Base-by-base conservation (phyloP, 1,140 invertebrate species). In the Penaeus indicus region DNA sequence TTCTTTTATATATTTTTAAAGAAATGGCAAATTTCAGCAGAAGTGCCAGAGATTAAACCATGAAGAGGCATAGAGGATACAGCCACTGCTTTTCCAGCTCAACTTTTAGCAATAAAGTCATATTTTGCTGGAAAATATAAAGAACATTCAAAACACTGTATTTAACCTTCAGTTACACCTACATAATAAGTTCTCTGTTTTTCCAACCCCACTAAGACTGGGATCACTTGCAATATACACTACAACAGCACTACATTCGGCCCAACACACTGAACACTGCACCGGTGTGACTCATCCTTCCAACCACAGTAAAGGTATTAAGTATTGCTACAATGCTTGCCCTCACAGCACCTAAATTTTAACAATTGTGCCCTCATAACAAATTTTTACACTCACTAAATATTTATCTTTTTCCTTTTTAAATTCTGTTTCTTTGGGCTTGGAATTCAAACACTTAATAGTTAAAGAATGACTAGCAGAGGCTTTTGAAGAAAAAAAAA, bases 381-480 rank as follows among this genome's bases (percentile, higher is more conserved):
- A 63, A 54, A 86, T 79, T 86, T 32, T 63, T 54, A 54, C 54
- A 54, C 54, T 54, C 11, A 54, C 54, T 54, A 54, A 77, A 79
- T 77, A 67, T 47, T 32, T 67, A 67, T 62, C 64, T 60, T 81
- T 86, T 80, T 67, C 25, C 78, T 64, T 75, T n/a, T 5, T 77
- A 77, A 69, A 72, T 19, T 81, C 62, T 54, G 47, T 88, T 88
- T 84, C 86, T 88, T 88, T 88, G 86, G 86, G 72, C 86, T 88
- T 78, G 72, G 54, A 54, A 83, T 67, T 88, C 82, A 78, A 38
- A 78, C 81, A 88, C 86, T 88, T 88, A 88, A 88, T 38, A 88
- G 86, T 88, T 84, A 88, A 67, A 84, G 82, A 88, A 88, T 88
- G 86, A 88, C 86, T 88, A 88, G 86, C 86, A 84, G 86, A 88